Conservation (phyloP, 2,113 vertebrate genomes). For the Phalacrocorax brasilianus region DNA sequence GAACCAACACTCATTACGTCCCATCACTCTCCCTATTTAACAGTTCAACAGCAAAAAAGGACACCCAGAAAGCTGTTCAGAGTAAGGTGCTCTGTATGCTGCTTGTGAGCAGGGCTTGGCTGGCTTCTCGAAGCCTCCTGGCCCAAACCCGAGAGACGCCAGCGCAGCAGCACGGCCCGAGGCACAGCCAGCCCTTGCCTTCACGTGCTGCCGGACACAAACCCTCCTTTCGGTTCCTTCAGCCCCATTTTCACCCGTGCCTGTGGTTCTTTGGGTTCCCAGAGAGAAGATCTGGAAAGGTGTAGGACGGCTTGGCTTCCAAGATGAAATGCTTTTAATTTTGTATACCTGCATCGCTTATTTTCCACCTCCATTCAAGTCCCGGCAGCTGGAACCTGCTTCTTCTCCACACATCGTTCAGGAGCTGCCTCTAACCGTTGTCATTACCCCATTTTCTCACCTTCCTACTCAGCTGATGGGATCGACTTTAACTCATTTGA, state of each 20-base stretch:
- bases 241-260: not conserved
- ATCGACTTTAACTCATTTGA: not conserved
- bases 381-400: not conserved
- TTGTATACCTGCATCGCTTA: too few relatives aligned
- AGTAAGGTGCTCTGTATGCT: too few relatives aligned
- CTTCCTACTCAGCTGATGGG: not conserved
- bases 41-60: not conserved
- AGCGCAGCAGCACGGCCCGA: not conserved
- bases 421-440: not conserved
- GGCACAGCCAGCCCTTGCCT: not conserved
- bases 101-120: not conserved
- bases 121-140: not conserved
- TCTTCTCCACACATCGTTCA: rapidly evolving
- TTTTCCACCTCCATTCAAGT: not conserved
- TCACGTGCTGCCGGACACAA: not conserved
- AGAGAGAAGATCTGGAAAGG: not conserved
- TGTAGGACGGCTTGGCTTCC: not conserved
- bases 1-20: not conserved
- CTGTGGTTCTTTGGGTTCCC: too few relatives aligned
- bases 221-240: not conserved
- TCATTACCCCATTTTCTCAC: not conserved
- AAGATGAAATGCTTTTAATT: not conserved
- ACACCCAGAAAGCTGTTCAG: not conserved
- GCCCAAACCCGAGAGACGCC: not conserved
- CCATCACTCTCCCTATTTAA: not conserved